These are phyloP conservation scores for Meta bourneti DNA, from an alignment of 2,888 invertebrate species.

Conservation along the genomic window DNA sequence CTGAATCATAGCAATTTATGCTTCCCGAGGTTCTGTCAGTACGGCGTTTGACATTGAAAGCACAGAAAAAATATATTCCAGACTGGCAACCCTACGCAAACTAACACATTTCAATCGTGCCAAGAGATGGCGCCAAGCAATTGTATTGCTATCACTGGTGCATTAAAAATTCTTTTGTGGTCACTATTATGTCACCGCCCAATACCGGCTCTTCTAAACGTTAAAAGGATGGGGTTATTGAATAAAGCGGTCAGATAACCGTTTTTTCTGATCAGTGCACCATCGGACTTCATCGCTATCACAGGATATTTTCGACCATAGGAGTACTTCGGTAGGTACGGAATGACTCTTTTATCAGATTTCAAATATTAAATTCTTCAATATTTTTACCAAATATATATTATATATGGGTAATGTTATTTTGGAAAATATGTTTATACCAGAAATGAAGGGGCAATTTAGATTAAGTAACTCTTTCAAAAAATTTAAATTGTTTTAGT, in stretches of 20 bases:
- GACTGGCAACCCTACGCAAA: conserved; percentile 44
- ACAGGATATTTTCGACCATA: conserved; percentile 10
- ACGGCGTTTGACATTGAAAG: conserved; percentile 26
- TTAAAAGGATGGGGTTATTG: conserved; percentile 62
- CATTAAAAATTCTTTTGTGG: conserved; percentile 65
- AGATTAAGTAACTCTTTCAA: no score
- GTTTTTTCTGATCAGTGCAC: conserved; percentile 47
- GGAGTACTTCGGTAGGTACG: conserved; percentile 11
- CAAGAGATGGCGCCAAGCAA: conserved; percentile 57
- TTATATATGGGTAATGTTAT: background rate
- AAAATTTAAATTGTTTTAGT: no score
- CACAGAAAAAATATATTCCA: background rate
- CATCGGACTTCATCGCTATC: conserved; percentile 7
- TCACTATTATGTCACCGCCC: conserved; percentile 67
- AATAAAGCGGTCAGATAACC: conserved; percentile 63
- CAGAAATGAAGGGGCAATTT: no score
- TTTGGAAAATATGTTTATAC: no score
- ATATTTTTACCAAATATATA: background rate
- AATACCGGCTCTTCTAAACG: conserved; percentile 51
- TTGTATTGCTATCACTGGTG: conserved; percentile 48
- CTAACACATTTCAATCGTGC: conserved; percentile 25
- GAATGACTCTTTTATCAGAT: background rate
- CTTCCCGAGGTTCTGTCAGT: background rate
- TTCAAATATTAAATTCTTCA: background rate
- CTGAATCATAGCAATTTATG: conserved; percentile 40